Percentiles rank a stretch among this genome's conserved stretches.
These are phyloP conservation scores for Glyphotaelius pellucidus DNA, from an alignment of 2,888 invertebrate genomes.

Conservation along the genomic window DNA sequence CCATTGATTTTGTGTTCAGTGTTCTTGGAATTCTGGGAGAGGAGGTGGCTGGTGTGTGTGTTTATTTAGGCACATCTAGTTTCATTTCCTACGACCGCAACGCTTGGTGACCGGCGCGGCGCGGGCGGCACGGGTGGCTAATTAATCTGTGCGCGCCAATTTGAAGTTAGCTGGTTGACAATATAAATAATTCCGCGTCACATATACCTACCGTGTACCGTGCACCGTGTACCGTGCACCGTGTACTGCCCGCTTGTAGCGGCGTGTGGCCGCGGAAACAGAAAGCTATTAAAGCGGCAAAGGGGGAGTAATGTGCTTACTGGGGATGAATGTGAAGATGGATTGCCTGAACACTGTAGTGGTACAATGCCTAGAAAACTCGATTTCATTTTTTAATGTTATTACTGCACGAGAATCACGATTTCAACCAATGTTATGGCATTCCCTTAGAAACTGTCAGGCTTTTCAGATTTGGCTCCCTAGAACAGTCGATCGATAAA, in stretches of 20 bases:
- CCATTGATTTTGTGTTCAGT: neutral
- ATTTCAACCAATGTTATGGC: too few species aligned
- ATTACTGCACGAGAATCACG: too few species aligned
- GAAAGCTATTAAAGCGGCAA: conserved; percentile 19
- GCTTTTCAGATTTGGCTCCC: too few species aligned
- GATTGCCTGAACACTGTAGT: neutral
- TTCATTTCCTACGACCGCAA: conserved; percentile 11
- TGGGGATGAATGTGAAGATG: neutral
- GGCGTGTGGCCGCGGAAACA: conserved; percentile 15
- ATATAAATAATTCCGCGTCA: conserved; percentile 44
- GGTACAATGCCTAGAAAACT: too few species aligned
- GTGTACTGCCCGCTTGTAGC: too few species aligned
- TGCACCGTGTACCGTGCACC: too few species aligned
- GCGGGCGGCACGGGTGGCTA: neutral
- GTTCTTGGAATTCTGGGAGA: neutral
- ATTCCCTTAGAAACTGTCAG: too few species aligned
- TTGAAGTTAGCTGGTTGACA: conserved; percentile 41
- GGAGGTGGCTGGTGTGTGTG: neutral
- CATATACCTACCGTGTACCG: neutral
- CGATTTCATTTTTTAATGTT: too few species aligned
- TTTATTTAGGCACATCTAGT: conserved; percentile 19
- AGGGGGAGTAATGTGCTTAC: neutral
- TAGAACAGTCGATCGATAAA: too few species aligned
- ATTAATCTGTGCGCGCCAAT: conserved; percentile 49
- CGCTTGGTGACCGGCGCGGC: conserved; percentile 14